Evolutionary conservation across 2,888 invertebrate species (phyloP), one percentile per base, ranked within the genome.

Genomic region (Agrotis exclamationis): DNA sequence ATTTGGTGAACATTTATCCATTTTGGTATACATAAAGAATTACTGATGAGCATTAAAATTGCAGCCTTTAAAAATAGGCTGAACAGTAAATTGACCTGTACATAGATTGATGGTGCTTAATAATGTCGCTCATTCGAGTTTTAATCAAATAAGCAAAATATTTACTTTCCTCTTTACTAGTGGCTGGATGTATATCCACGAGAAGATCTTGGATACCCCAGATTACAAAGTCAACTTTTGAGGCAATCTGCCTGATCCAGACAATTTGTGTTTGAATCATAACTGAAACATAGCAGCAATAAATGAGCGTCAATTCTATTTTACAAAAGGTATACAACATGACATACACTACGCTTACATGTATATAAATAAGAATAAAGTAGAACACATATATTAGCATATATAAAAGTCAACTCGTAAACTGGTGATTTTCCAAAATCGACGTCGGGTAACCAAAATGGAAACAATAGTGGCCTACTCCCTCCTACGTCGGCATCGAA

Each of bases 231-330:
- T 94, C 93, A 16, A 90, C 90, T 87, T 94, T 93, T 22, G 89
- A 84, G 14, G 86, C 82, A 74, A 94, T 92, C 70, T 94, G 89
- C 33, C 93, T 86, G 22, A 93, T 85, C 94, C 93, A 94, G 13
- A 93, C 86, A 79, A 94, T 88, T 87, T 93, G 89, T n/a, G 91
- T 92, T 85, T 91, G 89, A 50, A 92, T 80, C 88, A 90, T 91
- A 85, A 92, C 94, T 94, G 85, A 77, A 87, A 68, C 7, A 22
- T 16, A 16, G 1, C 33, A 63, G 13, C 2, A 6, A 28, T 33
- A 74, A 18, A 54, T 9, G 2, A 16, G 14, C 18, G 1, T 13
- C 22, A 14, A 56, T 39, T 9, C 9, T 24, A 24, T 0, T 2
- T 11, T 14, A 24, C 24, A 6, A 28, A 28, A 24, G 14, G 5